Evolutionary conservation across 92 coral and sea anemone genomes (phyloP), one percentile per base, ranked within the genome.

Genomic region (Pocillopora meandrina): DNA sequence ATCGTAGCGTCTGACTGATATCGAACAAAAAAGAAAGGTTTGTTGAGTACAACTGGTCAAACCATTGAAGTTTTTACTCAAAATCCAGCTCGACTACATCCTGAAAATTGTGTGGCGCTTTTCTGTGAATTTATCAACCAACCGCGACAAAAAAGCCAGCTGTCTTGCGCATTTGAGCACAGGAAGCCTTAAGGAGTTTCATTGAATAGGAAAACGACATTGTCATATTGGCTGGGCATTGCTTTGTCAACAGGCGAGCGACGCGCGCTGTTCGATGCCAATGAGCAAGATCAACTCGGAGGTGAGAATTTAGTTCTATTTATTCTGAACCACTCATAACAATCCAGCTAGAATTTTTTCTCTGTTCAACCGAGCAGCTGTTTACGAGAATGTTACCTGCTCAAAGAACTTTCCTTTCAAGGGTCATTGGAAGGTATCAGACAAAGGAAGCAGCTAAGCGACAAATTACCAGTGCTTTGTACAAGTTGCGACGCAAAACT

Each of bases 391-490:
- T 55, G 80, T 72, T 83, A 62, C 86, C 80, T 83, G 80, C 64
- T 31, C 17, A 72, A 71, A 62, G 31, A 14, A 63, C 21, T 61
- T 16, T 35, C 60, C 64, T 81, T 81, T 59, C 52, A 20, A 70
- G 77, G 77, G 77, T 49, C 65, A 62, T 49, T 74, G 17, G 70
- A 67, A 74, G 74, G 16, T 1, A 61, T 3, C 55, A 83, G 73
- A 83, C 86, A 83, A 83, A 83, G 80, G 15, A 74, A 14, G 78
- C 79, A 82, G 69, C 71, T 71, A 73, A 71, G 72, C 86, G 86
- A 55, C 36, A 73, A 83, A 73, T 74, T 21, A 83, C 80, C 80
- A 73, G 80, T 63, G 86, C 71, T 56, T 72, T 49, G 72, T 47
- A 74, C 73, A 35, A 73, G 80, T 9, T 20, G 73, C 76, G 65